A percentile compares a stretch with the other conserved stretches of the same genome.
phyloP scores from a whole-genome alignment of 2,888 invertebrate species.

The Thysanoteuthis rhombus region DNA sequence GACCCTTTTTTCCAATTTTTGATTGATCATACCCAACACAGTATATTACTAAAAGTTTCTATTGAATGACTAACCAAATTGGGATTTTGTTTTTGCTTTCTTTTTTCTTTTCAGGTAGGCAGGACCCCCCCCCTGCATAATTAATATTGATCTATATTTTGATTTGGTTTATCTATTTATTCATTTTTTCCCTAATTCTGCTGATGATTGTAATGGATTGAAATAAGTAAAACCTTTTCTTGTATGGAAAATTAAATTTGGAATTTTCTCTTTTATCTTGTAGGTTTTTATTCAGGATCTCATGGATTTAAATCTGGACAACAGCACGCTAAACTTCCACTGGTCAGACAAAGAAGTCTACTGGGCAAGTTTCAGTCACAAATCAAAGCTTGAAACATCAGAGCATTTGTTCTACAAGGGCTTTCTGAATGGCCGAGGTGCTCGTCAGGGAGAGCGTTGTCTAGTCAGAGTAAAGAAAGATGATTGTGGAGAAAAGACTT shows the following conservation, averaged over 20 bases:
- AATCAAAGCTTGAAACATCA: not conserved
- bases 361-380: slow-evolving; percentile 30
- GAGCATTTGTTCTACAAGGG: slow-evolving; percentile 27
- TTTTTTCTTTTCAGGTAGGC: too few species aligned
- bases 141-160: too few species aligned
- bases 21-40: too few species aligned
- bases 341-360: slow-evolving; percentile 23
- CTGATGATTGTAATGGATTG: not conserved
- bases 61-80: too few species aligned
- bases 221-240: not conserved
- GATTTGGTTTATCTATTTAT: too few species aligned
- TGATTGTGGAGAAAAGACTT: not conserved
- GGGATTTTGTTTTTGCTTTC: too few species aligned
- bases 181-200: too few species aligned
- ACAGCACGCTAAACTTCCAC: slow-evolving; percentile 25
- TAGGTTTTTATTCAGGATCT: not conserved
- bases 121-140: too few species aligned
- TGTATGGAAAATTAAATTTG: not conserved
- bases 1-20: too few species aligned
- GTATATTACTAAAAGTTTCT: too few species aligned
- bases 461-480: slow-evolving; percentile 28
- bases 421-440: slow-evolving; percentile 12
- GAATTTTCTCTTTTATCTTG: not conserved
- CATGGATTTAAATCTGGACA: slow-evolving; percentile 24
- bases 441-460: slow-evolving; percentile 14